These are phyloP conservation scores for Hippopotamyrus pictus DNA, from an alignment of 2,797 vertebrate genomes.

Conservation along the genomic window DNA sequence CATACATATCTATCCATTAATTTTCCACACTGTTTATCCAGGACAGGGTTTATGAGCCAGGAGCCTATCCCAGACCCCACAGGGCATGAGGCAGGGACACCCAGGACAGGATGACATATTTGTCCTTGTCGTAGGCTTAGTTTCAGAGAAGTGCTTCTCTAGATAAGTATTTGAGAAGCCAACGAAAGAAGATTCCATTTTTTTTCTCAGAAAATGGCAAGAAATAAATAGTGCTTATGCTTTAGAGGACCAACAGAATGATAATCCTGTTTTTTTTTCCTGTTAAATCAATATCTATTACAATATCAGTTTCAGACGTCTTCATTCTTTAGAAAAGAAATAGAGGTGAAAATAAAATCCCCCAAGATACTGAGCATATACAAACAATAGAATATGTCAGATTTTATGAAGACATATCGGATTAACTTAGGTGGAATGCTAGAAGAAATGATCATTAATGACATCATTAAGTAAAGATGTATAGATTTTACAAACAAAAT, in stretches of 20 bases:
- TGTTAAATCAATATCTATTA: slow-evolving; percentile 6
- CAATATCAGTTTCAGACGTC: not conserved
- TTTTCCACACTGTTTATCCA: not conserved
- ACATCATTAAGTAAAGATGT: not conserved
- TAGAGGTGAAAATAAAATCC: not conserved
- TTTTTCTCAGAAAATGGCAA: not conserved
- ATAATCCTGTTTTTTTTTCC: not conserved
- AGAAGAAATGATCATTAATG: not conserved
- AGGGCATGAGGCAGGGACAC: not conserved
- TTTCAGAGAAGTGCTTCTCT: not conserved
- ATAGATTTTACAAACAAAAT: not conserved
- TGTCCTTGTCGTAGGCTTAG: not conserved
- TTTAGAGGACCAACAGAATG: not conserved
- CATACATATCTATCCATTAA: not conserved
- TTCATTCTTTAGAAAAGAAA: not conserved
- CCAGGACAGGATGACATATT: not conserved
- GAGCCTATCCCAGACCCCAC: not conserved
- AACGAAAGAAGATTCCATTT: not conserved
- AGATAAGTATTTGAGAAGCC: not conserved
- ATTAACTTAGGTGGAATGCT: not conserved
- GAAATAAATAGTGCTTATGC: not conserved
- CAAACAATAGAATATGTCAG: not conserved
- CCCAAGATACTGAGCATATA: not conserved
- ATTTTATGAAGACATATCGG: too few species aligned
- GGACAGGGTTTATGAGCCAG: not conserved